These are phyloP conservation scores for Salmo trutta DNA, from an alignment of 2,797 vertebrate genomes.

Conservation along the genomic window DNA sequence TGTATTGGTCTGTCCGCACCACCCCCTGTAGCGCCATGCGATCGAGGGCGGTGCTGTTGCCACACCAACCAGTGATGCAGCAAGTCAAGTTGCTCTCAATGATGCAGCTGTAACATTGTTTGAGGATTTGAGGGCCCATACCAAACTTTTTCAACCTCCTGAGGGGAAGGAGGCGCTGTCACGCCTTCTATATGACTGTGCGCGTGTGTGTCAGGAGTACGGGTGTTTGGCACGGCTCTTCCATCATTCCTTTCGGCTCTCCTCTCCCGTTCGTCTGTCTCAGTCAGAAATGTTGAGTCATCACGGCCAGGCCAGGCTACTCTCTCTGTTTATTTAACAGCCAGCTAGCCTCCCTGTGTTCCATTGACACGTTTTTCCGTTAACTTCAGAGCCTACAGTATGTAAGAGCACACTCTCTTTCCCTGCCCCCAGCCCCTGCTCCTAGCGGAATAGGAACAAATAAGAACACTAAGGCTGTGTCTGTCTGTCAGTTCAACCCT, in stretches of 20 bases:
- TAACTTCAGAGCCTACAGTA: constrained; percentile 46
- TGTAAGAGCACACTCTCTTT: constrained; percentile 27
- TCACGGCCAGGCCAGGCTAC: not conserved
- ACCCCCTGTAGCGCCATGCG: no score
- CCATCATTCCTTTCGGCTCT: constrained; percentile 10
- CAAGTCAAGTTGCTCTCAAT: no score
- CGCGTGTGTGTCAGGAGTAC: no score
- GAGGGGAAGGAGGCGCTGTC: no score
- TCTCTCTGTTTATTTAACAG: constrained; percentile 70
- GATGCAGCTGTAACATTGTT: no score
- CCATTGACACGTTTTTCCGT: constrained; percentile 77
- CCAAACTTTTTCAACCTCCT: no score
- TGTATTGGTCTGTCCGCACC: no score
- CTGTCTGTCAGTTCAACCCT: constrained; percentile 31
- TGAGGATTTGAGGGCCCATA: no score
- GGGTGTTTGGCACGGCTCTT: constrained; percentile 6
- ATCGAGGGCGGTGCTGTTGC: no score
- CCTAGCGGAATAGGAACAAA: not conserved
- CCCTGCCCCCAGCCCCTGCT: not conserved
- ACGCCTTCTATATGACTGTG: no score
- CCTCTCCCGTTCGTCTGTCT: constrained; percentile 43
- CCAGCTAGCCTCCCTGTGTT: constrained; percentile 47
- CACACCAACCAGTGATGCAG: no score
- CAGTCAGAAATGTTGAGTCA: constrained; percentile 1
- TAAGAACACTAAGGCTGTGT: no score